Conservation (phyloP, 2,797 vertebrate species). For the Heteromormyrus szaboi region DNA sequence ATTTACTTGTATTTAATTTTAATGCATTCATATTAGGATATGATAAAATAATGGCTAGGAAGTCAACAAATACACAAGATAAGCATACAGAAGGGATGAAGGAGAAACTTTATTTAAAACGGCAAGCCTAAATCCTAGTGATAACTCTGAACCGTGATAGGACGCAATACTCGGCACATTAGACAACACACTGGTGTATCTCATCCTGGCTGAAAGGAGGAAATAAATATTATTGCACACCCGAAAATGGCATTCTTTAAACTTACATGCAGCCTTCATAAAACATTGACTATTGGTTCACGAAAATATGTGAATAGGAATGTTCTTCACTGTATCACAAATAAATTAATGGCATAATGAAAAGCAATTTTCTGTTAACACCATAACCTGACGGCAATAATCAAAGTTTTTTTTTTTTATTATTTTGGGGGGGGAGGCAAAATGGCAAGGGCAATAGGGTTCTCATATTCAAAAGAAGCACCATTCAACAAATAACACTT, state of each 20-base stretch:
- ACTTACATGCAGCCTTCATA: conserved; percentile 20
- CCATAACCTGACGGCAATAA: conserved; percentile 17
- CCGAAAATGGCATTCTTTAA: conserved; percentile 15
- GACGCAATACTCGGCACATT: conserved; percentile 11
- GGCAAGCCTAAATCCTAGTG: conserved; percentile 18
- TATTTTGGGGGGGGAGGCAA: neutral
- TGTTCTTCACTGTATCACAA: conserved; percentile 30
- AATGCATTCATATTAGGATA: neutral
- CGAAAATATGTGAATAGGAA: conserved; percentile 23
- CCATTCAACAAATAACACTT: neutral
- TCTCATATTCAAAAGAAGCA: conserved; percentile 43
- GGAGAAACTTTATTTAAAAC: conserved; percentile 27
- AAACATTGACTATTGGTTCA: conserved; percentile 16
- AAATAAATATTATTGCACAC: conserved; percentile 21
- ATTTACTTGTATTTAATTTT: neutral
- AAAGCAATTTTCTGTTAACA: conserved; percentile 27
- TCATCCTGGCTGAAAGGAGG: conserved; percentile 13
- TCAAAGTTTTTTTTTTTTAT: neutral
- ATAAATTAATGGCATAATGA: conserved; percentile 25
- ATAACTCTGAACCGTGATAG: conserved; percentile 13
- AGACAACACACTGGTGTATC: conserved; percentile 13
- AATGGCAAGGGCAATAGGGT: conserved; percentile 21
- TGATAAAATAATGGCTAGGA: neutral
- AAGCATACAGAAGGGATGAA: neutral
- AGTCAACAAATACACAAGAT: neutral